phyloP scores from a whole-genome alignment of 2,113 vertebrate species.

The Myodes glareolus region DNA sequence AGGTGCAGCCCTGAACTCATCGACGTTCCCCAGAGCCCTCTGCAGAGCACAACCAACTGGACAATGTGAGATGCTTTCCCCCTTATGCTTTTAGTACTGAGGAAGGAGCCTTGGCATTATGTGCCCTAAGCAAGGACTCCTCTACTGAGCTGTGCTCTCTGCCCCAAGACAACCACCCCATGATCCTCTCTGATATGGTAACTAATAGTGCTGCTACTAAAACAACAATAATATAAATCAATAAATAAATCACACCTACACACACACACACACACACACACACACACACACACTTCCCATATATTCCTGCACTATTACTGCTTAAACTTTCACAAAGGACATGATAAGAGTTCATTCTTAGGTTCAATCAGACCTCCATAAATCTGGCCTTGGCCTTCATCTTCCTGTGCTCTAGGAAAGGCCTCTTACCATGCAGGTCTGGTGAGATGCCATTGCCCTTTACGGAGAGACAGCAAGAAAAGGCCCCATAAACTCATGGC shows the following conservation, averaged over 20 bases:
- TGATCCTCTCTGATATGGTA: background rate
- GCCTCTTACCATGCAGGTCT: conserved; percentile 42
- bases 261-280: background rate
- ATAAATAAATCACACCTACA: background rate
- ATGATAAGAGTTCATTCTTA: background rate
- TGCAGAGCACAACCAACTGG: background rate
- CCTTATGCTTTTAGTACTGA: background rate
- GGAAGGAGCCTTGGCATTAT: background rate
- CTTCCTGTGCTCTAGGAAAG: conserved; percentile 14
- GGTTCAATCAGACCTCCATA: conserved; percentile 3
- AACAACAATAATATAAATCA: background rate
- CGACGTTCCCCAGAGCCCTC: background rate
- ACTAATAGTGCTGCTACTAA: background rate
- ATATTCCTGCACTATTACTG: background rate
- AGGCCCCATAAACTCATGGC: conserved; percentile 39
- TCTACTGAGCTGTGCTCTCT: background rate
- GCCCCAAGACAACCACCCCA: background rate
- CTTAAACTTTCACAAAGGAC: background rate
- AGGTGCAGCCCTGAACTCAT: background rate
- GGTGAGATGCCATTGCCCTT: conserved; percentile 53
- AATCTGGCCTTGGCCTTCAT: background rate
- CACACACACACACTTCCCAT: background rate
- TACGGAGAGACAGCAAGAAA: conserved; percentile 57
- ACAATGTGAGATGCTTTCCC: no score
- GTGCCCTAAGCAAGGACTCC: background rate